phyloP scores from a whole-genome alignment of 2,113 vertebrate genomes.

The Phalacrocorax brasilianus region DNA sequence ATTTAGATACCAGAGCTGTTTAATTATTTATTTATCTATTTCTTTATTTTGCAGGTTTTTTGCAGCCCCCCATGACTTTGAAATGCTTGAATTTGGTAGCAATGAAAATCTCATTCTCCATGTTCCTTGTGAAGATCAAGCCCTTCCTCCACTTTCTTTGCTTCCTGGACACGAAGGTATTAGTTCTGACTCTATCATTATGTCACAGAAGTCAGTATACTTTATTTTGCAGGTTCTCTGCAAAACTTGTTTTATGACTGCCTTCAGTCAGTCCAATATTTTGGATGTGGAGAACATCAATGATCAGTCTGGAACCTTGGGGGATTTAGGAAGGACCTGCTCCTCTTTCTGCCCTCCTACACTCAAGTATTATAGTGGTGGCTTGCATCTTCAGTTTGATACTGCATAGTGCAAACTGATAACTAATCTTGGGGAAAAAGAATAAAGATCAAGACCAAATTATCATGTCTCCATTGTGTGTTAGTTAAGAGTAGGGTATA shows the following conservation, averaged over 20 bases:
- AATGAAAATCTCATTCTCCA: neutral
- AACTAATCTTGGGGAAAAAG: neutral
- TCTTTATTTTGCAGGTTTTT: neutral
- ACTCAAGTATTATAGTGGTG: neutral
- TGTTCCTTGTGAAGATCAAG: neutral
- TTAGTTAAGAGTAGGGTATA: neutral
- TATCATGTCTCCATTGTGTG: neutral
- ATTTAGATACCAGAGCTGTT: neutral
- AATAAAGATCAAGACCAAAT: neutral
- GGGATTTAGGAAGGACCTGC: neutral
- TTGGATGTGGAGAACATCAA: neutral
- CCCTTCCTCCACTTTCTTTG: neutral
- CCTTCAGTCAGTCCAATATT: neutral
- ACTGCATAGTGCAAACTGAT: neutral
- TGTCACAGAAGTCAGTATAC: neutral
- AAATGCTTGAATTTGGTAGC: neutral
- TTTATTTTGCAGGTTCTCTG: neutral
- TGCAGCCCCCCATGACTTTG: neutral
- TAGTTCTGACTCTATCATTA: neutral
- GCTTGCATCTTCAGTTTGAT: neutral
- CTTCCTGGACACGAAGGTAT: neutral
- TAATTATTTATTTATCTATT: neutral
- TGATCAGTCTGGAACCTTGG: neutral
- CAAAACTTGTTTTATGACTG: neutral
- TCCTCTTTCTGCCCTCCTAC: neutral